A percentile compares a stretch with the other conserved stretches of the same genome.
These are phyloP conservation scores for Chironomus tentans DNA, from an alignment of 2,888 invertebrate genomes.

Conservation along the genomic window DNA sequence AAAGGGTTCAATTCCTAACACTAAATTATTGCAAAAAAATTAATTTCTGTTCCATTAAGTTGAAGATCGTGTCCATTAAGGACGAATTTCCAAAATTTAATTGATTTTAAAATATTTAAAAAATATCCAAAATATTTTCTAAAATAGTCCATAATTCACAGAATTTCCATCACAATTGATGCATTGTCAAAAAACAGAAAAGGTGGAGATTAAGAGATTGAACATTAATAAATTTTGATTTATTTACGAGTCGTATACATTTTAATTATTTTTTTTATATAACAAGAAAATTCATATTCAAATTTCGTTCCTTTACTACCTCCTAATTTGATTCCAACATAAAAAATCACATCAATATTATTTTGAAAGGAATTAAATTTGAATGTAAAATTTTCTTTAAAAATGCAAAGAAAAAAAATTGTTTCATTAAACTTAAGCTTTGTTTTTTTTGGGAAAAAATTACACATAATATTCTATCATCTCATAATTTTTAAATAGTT, in stretches of 20 bases:
- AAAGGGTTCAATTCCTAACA: neutral
- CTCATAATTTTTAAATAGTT: constrained; percentile 14
- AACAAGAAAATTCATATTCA: too few species aligned
- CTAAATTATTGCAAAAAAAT: too few species aligned
- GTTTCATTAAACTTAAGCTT: neutral
- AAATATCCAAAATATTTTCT: too few species aligned
- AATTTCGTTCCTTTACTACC: too few species aligned
- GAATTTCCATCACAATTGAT: neutral
- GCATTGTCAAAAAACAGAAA: too few species aligned
- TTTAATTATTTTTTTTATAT: neutral
- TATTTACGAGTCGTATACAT: neutral
- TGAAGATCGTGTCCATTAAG: too few species aligned
- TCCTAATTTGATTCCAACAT: too few species aligned
- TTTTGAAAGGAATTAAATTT: neutral
- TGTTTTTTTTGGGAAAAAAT: neutral
- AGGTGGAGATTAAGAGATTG: neutral
- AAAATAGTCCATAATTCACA: neutral
- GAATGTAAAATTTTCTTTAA: neutral
- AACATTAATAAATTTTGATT: neutral
- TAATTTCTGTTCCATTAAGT: too few species aligned
- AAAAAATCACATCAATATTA: neutral
- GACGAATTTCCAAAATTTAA: too few species aligned
- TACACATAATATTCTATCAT: constrained; percentile 22
- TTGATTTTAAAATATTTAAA: too few species aligned
- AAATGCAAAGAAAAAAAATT: neutral